Evolutionary conservation across 2,113 vertebrate species (phyloP).

Genomic region (Alligator mississippiensis): DNA sequence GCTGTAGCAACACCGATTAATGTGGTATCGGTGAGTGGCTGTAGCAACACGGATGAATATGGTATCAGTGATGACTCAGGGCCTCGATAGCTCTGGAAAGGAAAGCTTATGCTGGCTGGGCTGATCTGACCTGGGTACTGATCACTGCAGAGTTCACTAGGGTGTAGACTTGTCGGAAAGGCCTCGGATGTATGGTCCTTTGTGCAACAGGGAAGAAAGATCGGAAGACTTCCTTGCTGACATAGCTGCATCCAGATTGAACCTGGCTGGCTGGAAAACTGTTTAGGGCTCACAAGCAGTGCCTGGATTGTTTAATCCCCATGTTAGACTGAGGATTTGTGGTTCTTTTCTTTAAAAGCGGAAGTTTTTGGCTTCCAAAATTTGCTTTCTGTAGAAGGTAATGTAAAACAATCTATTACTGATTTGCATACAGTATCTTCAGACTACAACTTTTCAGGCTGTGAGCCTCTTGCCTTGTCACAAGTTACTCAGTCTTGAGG

Average conservation of each 20-base stretch:
- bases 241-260: fast-evolving
- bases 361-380: not conserved
- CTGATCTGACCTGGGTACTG: not conserved
- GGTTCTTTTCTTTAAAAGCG: not conserved
- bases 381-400: not conserved
- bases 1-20: too few species aligned
- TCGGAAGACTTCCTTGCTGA: not conserved
- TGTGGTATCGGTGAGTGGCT: too few species aligned
- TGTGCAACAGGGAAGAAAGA: not conserved
- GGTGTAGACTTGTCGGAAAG: not conserved
- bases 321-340: not conserved
- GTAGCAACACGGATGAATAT: fast-evolving
- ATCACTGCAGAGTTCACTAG: not conserved
- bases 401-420: not conserved
- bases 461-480: not conserved
- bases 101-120: too few species aligned
- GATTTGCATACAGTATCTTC: not conserved
- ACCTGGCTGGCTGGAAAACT: not conserved
- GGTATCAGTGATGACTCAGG: not conserved
- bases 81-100: too few species aligned
- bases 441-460: not conserved
- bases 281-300: not conserved
- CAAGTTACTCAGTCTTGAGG: not conserved
- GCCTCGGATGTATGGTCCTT: too few species aligned
- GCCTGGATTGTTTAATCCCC: not conserved